phyloP scores from a whole-genome alignment of 2,888 invertebrate genomes.

The Cantharis rustica region DNA sequence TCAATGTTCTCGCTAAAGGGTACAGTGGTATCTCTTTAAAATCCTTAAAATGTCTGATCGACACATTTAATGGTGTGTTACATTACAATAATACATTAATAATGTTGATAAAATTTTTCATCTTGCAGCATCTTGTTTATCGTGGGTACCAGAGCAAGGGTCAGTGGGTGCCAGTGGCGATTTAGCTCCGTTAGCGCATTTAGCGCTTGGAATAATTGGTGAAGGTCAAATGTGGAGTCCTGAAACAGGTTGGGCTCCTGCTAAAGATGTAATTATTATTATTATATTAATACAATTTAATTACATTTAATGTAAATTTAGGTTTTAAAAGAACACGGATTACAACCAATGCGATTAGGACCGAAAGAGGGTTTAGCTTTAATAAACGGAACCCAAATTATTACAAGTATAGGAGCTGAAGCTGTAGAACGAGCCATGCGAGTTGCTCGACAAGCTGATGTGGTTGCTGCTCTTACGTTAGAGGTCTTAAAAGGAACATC shows the following conservation, averaged over 20 bases:
- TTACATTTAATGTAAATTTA: constrained; percentile 10
- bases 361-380: constrained; percentile 69
- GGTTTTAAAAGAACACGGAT: constrained; percentile 59
- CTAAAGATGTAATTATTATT: constrained; percentile 56
- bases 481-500: constrained; percentile 70
- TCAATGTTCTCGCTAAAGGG: constrained; percentile 71
- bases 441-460: constrained; percentile 66
- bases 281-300: neutral
- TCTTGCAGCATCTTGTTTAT: constrained; percentile 62
- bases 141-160: constrained; percentile 71
- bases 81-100: neutral
- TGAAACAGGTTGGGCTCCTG: constrained; percentile 65
- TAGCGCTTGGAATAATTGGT: constrained; percentile 68
- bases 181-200: constrained; percentile 67
- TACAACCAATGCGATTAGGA: constrained; percentile 61
- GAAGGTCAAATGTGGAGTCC: constrained; percentile 72
- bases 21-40: constrained; percentile 66
- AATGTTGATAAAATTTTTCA: neutral
- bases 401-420: constrained; percentile 67
- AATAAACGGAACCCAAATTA: constrained; percentile 72
- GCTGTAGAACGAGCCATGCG: constrained; percentile 64
- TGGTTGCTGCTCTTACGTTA: constrained; percentile 66
- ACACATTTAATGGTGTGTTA: constrained; percentile 66
- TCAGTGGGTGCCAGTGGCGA: constrained; percentile 72
- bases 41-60: constrained; percentile 62